Evolutionary conservation across 2,797 vertebrate genomes (phyloP).

Genomic region (Sebastes jordani): DNA sequence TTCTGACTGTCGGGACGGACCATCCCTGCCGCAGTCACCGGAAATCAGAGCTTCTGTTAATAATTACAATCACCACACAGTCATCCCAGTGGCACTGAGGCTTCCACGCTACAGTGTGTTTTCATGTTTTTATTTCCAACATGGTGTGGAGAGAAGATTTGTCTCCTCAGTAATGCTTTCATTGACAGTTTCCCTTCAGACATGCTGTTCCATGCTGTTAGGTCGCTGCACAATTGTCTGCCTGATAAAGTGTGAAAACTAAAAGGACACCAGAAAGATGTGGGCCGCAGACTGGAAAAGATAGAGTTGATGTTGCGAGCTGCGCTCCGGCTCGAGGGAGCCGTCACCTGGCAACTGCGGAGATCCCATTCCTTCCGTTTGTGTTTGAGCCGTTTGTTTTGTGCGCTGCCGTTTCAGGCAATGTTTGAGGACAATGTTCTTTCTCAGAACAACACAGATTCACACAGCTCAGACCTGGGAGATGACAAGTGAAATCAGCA

Average conservation of each 20-base stretch:
- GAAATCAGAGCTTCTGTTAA: constrained; percentile 54
- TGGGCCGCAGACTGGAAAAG: constrained; percentile 38
- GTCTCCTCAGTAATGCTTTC: not conserved
- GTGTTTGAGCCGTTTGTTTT: not conserved
- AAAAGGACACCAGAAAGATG: constrained; percentile 21
- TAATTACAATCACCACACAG: constrained; percentile 57
- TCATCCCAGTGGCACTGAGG: constrained; percentile 1
- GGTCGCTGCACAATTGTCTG: constrained; percentile 18
- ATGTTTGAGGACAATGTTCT: constrained; percentile 22
- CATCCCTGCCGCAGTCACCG: constrained; percentile 13
- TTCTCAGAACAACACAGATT: constrained; percentile 8
- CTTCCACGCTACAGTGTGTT: not conserved
- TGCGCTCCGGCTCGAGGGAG: constrained; percentile 51
- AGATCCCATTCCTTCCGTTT: constrained; percentile 69
- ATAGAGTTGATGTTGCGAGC: constrained; percentile 46
- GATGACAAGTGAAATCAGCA: constrained; percentile 36
- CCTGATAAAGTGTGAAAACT: constrained; percentile 47
- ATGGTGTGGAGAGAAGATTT: not conserved
- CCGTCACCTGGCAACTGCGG: constrained; percentile 81
- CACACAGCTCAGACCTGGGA: constrained; percentile 6
- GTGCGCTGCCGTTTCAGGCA: constrained; percentile 8
- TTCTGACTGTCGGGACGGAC: constrained; percentile 28
- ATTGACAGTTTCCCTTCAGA: constrained; percentile 18
- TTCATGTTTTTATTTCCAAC: constrained; percentile 11
- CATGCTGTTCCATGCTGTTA: not conserved